Evolutionary conservation across 30 jellyfish, hydroid and myxozoan species (phyloP), one percentile per base, ranked within the genome.

Genomic region (Sanderia malayensis): DNA sequence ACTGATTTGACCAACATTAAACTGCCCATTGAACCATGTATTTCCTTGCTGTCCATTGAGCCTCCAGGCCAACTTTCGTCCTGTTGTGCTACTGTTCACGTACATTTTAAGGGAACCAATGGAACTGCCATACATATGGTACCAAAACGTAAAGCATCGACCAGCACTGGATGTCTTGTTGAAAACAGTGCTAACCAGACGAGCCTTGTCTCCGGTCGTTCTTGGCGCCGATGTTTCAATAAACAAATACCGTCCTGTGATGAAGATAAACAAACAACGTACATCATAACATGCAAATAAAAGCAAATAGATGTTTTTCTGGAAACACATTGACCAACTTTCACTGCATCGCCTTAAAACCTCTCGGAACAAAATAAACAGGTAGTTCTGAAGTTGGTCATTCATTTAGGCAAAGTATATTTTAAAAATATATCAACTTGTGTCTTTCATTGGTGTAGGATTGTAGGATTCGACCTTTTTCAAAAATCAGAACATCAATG

Each of bases 81-180:
- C 85, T 15, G 64, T 4, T 34, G 71, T 52, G 1, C 80, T 20
- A 18, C 68, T 67, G 46, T 75, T 87, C 26, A 87, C 87, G 49
- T 80, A 87, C n/a, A 90, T 69, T 28, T 90, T 81, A 33, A 90
- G 70, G 21, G 76, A 41, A 32, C 97, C 97, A 21, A 90, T 90
- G 71, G 64, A 85, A 22, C 94, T 74, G 28, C 97, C 97, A 68
- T 70, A 90, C 97, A 90, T 90, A 77, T 90, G 97, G 46, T 90
- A 90, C 97, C 97, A 90, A 46, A 90, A 90, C 15, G 86, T 81
- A 23, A 90, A 67, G 58, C 97, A 90, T 3, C 96, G 86, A 4
- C 84, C 25, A 6, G 80, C 53, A 24, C 76, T 70, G 25, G 86
- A 88, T 11, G 80, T 31, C 47, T 72, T 71, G 53, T 90, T 90